Percentiles rank a stretch among this genome's conserved stretches.
Evolutionary conservation across 2,888 invertebrate genomes (phyloP).

Genomic region (Cryptocephalus moraei): DNA sequence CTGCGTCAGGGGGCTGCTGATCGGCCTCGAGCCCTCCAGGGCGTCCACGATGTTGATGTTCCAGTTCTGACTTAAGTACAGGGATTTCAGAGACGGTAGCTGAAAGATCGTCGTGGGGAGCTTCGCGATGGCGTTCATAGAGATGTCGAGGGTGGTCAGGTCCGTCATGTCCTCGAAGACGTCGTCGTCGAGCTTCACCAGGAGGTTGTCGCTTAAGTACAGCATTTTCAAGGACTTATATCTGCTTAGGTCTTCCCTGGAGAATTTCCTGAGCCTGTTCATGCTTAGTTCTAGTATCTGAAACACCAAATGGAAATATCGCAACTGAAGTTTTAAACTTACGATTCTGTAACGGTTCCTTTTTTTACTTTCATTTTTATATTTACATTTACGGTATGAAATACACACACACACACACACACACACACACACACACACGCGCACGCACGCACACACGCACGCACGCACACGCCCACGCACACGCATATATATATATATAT

Average conservation of each 20-base stretch:
- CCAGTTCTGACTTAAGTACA: constrained; percentile 31
- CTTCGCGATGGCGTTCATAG: constrained; percentile 25
- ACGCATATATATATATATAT: too few relatives aligned
- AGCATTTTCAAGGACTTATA: constrained; percentile 28
- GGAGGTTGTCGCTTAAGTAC: constrained; percentile 33
- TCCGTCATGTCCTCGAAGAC: constrained; percentile 23
- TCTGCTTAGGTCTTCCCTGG: constrained; percentile 23
- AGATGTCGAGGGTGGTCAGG: constrained; percentile 29
- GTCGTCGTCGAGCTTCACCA: constrained; percentile 27
- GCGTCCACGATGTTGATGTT: constrained; percentile 30
- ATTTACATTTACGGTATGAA: too few relatives aligned
- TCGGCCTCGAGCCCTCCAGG: constrained; percentile 26
- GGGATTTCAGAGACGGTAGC: constrained; percentile 28
- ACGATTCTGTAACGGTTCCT: not conserved
- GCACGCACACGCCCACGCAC: too few relatives aligned
- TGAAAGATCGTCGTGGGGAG: constrained; percentile 30
- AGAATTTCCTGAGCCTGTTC: constrained; percentile 31
- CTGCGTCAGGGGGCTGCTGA: constrained; percentile 28
- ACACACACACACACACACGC: too few relatives aligned
- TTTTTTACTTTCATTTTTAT: too few relatives aligned
- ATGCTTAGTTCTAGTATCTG: constrained; percentile 30
- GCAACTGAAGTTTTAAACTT: not conserved
- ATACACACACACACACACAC: too few relatives aligned
- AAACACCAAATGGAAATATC: constrained; percentile 4
- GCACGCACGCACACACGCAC: too few relatives aligned